Base-by-base conservation (phyloP, 2,113 vertebrate species). In the Campylomormyrus tamandua region DNA sequence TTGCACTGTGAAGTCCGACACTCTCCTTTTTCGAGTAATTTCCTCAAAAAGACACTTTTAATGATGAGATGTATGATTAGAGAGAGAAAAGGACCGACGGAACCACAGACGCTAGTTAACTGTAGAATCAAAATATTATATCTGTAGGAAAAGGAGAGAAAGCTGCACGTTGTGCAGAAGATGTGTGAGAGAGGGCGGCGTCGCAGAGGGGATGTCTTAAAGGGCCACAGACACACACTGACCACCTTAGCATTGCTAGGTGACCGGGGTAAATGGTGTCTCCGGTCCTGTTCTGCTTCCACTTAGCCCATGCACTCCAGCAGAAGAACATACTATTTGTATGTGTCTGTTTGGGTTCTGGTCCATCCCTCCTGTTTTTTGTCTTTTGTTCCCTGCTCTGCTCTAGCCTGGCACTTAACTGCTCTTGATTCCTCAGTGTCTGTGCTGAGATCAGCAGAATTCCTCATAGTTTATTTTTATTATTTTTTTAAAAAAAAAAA, bases 41-140 rank as follows among this genome's bases (percentile, higher is more conserved):
- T 87, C 90, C 89, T 77, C 62, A 90, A 83, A 27, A 83, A 1
- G 10, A 45, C 45, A 50, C 90, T 91, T 91, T 53, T 91, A 91
- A 85, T 84, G 90, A 86, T n/a, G 83, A 87, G 49, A 89, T 66
- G 91, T 90, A 88, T 91, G 87, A 90, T 91, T 39, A 45, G 27
- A 89, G 90, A 89, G 88, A 77, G 92, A 83, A 89, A 27, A n/a
- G 89, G 91, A 92, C 90, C 53, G 49, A 90, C 94, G 91, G 93
- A 91, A 92, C 93, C 86, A 92, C 90, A 91, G 91, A 84, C 91
- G 88, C 48, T 90, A 92, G 93, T 91, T 89, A 87, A 93, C 93
- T 92, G 92, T 93, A 93, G 93, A 95, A 95, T 95, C 94, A 91
- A 93, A 93, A 94, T 50, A 91, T 88, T 50, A 92, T 88, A 91